Evolutionary conservation across 2,113 vertebrate species (phyloP).

Genomic region (Eudorcas thomsonii): DNA sequence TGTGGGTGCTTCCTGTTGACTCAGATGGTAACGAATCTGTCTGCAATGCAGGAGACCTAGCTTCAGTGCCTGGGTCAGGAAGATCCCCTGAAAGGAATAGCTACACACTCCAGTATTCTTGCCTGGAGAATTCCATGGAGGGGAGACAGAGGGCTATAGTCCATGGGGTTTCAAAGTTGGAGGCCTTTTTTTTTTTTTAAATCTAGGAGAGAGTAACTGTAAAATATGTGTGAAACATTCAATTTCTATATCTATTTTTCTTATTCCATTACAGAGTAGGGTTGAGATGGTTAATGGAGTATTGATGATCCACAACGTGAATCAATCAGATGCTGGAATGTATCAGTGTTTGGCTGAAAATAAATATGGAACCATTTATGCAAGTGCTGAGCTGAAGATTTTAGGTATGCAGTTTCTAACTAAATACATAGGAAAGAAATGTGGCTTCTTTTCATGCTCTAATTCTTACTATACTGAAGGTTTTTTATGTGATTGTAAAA

Average conservation of each 20-base stretch:
- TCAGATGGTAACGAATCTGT: not conserved
- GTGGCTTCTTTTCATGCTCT: not conserved
- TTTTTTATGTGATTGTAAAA: slow-evolving; percentile 16
- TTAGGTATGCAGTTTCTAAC: slow-evolving; percentile 84
- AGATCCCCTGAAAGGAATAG: not conserved
- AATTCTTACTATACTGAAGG: not conserved
- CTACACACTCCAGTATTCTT: not conserved
- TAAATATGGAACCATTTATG: slow-evolving; percentile 90
- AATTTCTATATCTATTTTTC: slow-evolving; percentile 41
- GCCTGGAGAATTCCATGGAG: not conserved
- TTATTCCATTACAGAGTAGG: slow-evolving; percentile 86
- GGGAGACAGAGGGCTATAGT: not conserved
- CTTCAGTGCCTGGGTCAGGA: not conserved
- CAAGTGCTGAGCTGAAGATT: slow-evolving; percentile 91
- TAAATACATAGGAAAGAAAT: not conserved
- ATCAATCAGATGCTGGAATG: slow-evolving; percentile 94
- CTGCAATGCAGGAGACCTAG: not conserved
- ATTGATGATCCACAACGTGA: slow-evolving; percentile 88
- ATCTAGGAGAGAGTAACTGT: not conserved
- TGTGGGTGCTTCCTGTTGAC: not conserved
- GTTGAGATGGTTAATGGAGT: slow-evolving; percentile 90
- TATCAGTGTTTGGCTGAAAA: slow-evolving; percentile 97
- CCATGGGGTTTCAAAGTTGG: not conserved
- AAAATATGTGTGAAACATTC: not conserved
- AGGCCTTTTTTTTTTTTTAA: not conserved